These are phyloP conservation scores for Epistrophella euchroma DNA, from an alignment of 2,888 invertebrate species.

Conservation along the genomic window DNA sequence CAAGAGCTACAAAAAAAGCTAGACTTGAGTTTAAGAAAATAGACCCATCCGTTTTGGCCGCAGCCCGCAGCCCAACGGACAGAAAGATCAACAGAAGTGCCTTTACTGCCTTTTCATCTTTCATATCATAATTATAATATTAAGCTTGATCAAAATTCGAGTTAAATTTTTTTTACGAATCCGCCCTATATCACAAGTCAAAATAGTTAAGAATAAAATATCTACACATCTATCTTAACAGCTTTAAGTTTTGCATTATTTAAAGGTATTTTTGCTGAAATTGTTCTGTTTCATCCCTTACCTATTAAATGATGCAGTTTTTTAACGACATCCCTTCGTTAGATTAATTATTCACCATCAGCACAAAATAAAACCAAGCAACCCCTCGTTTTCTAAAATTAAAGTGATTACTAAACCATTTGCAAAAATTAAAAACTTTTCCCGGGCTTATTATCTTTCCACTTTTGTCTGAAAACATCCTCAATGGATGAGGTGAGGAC, in stretches of 20 bases:
- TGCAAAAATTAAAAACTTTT: conserved; percentile 73
- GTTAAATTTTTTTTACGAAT: too few relatives aligned
- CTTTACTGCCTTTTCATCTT: too few relatives aligned
- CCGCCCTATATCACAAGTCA: too few relatives aligned
- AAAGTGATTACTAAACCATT: conserved; percentile 68
- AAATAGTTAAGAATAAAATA: too few relatives aligned
- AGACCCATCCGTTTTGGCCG: too few relatives aligned
- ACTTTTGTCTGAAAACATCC: conserved; percentile 7
- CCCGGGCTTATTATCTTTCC: conserved; percentile 35
- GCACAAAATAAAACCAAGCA: conserved; percentile 43
- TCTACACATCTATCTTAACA: too few relatives aligned
- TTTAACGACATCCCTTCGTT: background rate
- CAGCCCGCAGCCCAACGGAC: too few relatives aligned
- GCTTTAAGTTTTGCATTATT: background rate
- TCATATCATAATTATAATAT: too few relatives aligned
- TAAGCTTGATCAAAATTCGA: too few relatives aligned
- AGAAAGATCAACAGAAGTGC: too few relatives aligned
- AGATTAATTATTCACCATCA: conserved; percentile 30
- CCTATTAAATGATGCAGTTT: background rate
- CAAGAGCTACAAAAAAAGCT: too few relatives aligned
- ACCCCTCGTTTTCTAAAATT: conserved; percentile 61
- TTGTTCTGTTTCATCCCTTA: background rate
- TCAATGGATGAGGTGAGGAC: background rate
- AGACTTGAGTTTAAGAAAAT: too few relatives aligned
- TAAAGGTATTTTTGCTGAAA: background rate